A percentile compares a stretch with the other conserved stretches of the same genome.
phyloP scores from a whole-genome alignment of 1,140 invertebrate genomes.

The Dolichoris vasculosae region DNA sequence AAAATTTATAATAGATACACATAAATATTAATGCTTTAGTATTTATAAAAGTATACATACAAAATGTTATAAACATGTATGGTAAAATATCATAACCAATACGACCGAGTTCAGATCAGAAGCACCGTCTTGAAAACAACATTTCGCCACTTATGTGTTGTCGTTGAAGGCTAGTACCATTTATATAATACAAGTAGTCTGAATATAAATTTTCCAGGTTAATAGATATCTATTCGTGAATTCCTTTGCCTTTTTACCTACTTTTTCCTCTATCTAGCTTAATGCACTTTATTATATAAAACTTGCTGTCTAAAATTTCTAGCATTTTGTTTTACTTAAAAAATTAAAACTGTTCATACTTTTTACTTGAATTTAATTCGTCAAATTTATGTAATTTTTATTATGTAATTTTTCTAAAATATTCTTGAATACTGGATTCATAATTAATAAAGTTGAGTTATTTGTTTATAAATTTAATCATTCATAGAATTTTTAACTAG shows the following conservation, averaged over 20 bases:
- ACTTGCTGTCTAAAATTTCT: too few relatives aligned
- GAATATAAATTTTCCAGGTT: conserved; percentile 30
- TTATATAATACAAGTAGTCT: conserved; percentile 23
- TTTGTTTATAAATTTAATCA: too few relatives aligned
- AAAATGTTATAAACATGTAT: conserved; percentile 40
- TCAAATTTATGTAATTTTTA: too few relatives aligned
- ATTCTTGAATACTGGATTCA: too few relatives aligned
- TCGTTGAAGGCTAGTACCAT: conserved; percentile 14
- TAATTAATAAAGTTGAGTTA: too few relatives aligned
- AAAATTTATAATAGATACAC: background rate
- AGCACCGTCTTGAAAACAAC: conserved; percentile 43
- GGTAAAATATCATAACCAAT: conserved; percentile 32
- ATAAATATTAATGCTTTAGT: conserved; percentile 13
- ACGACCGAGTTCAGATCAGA: conserved; percentile 41
- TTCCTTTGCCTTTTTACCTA: background rate
- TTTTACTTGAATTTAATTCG: too few relatives aligned
- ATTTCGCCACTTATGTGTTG: conserved; percentile 3
- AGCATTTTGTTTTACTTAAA: too few relatives aligned
- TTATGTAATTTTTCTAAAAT: too few relatives aligned
- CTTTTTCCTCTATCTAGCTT: background rate
- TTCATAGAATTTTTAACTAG: too few relatives aligned
- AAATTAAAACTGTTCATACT: too few relatives aligned
- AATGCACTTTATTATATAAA: background rate
- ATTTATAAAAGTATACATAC: conserved; percentile 5
- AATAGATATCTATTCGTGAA: conserved; percentile 41